Percentiles rank a stretch among this genome's conserved stretches.
phyloP scores from a whole-genome alignment of 2,888 invertebrate genomes.

The Ormyrus labotus region DNA sequence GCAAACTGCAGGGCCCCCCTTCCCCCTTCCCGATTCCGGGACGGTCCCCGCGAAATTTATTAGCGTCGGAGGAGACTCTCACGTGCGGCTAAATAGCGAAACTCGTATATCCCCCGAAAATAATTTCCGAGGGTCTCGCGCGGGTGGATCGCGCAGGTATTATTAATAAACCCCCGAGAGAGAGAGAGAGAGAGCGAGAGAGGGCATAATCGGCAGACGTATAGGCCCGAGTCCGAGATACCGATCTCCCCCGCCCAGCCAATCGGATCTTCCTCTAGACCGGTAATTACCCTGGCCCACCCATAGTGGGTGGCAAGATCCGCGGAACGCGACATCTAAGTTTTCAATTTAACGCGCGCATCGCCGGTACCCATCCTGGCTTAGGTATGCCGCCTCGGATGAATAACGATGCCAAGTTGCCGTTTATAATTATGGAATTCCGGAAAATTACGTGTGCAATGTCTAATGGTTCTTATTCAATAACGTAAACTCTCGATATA shows the following conservation, averaged over 20 bases:
- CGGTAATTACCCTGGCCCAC: constrained; percentile 73
- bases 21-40: background rate
- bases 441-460: no score
- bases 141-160: constrained; percentile 59
- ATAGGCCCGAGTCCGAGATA: constrained; percentile 66
- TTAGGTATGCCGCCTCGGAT: background rate
- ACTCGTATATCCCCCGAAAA: constrained; percentile 28
- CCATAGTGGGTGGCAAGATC: constrained; percentile 66
- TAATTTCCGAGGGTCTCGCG: constrained; percentile 34
- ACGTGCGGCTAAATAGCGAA: constrained; percentile 38
- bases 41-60: constrained; percentile 34
- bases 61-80: constrained; percentile 21
- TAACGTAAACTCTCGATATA: no score
- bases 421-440: no score
- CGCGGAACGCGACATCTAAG: constrained; percentile 56
- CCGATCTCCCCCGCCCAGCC: constrained; percentile 71
- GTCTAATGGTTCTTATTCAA: no score
- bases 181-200: constrained; percentile 9
- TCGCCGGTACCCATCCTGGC: background rate
- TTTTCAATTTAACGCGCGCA: constrained; percentile 66
- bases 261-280: constrained; percentile 69
- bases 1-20: background rate
- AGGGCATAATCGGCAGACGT: constrained; percentile 57
- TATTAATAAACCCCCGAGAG: constrained; percentile 58
- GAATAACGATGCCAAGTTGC: no score